Evolutionary conservation across 30 jellyfish, hydroid and myxozoan species (phyloP), one percentile per base, ranked within the genome.

Genomic region (Aurelia aurita complex sp. Pacific): DNA sequence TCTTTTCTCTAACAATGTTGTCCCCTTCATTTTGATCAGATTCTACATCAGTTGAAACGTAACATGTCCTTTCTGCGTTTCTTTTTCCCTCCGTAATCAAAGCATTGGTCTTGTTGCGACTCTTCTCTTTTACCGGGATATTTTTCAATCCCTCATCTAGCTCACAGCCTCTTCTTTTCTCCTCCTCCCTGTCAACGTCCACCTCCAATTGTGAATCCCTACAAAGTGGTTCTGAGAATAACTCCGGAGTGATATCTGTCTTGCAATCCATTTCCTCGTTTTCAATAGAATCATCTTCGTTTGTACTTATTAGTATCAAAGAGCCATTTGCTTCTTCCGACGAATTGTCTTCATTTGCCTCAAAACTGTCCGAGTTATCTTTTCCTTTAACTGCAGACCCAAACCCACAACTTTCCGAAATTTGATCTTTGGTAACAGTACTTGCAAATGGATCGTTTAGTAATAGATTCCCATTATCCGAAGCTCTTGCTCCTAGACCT

Each of bases 241-340:
- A 79, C 62, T 79, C 89, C 43, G 69, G 78, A 4, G 89, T 62
- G 67, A 38, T 79, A 74, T 79, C 81, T 43, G 8, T 79, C 15
- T 64, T 51, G 40, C 15, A 12, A 2, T 59, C 89, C 3, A 54
- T 17, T 12, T 67, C 73, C 17, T 50, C 35, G 29, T 57, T 29
- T 8, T 67, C 54, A 9, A 42, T 9, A 29, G 70, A 61, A 17
- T 70, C 80, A 11, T 65, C 80, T 19, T 79, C 89, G 52, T 43
- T 64, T 10, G 62, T 12, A 38, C 52, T 43, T 36, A 79, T 79
- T 55, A 79, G 60, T 36, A 79, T 79, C 23, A 79, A 51, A 15
- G 89, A 79, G 14, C 89, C 81, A 50, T 64, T 65, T 50, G n/a
- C 73, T 10, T 79, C 89, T 10, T 64, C 72, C 11, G 65, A 7